phyloP scores from a whole-genome alignment of 2,113 vertebrate species.

The Stigmatopora nigra region DNA sequence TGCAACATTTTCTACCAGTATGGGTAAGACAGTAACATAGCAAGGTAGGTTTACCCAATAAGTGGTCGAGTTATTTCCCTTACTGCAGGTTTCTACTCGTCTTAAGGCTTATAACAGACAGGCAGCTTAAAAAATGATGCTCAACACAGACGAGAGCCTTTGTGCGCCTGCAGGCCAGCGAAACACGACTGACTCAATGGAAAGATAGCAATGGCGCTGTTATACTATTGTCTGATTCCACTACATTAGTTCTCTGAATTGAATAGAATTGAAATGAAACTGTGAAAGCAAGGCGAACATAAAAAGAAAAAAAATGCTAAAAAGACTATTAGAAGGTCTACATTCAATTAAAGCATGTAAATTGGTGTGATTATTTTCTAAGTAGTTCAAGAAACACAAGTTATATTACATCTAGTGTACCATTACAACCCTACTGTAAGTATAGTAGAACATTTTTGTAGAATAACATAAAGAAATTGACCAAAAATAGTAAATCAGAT shows the following conservation, averaged over 20 bases:
- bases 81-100: constrained; percentile 34
- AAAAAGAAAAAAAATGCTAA: too few relatives aligned
- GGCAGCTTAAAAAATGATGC: constrained; percentile 40
- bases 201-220: constrained; percentile 25
- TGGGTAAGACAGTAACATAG: constrained; percentile 24
- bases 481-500: too few relatives aligned
- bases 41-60: constrained; percentile 19
- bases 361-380: too few relatives aligned
- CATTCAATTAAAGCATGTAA: too few relatives aligned
- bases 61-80: constrained; percentile 24
- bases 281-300: background rate
- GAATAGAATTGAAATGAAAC: background rate
- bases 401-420: too few relatives aligned
- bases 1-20: constrained; percentile 10
- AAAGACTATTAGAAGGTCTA: too few relatives aligned
- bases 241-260: background rate
- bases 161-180: constrained; percentile 37
- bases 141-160: constrained; percentile 45
- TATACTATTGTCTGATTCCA: background rate
- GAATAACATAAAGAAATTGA: too few relatives aligned
- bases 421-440: too few relatives aligned
- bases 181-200: constrained; percentile 19
- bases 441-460: too few relatives aligned
- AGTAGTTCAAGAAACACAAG: too few relatives aligned
- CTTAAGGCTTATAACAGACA: constrained; percentile 41